Evolutionary conservation across 2,797 vertebrate species (phyloP).

Genomic region (Siniperca obscura): DNA sequence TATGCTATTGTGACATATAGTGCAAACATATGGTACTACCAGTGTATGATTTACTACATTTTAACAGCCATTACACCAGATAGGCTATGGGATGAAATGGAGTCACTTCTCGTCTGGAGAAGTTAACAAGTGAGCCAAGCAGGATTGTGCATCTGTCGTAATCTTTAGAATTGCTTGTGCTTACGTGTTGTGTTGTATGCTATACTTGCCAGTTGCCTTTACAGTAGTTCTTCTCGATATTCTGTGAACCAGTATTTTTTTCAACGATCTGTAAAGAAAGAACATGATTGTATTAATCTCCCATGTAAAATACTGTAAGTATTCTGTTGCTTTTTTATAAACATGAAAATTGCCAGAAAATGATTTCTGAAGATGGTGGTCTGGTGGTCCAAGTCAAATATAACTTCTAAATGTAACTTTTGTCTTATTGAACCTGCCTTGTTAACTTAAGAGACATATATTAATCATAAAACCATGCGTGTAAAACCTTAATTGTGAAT

Average conservation of each 20-base stretch:
- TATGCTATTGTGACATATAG: slow-evolving; percentile 14
- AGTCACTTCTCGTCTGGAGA: slow-evolving; percentile 17
- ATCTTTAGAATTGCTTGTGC: slow-evolving; percentile 54
- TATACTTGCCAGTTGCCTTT: slow-evolving; percentile 66
- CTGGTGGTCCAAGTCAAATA: slow-evolving; percentile 8
- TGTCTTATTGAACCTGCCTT: slow-evolving; percentile 36
- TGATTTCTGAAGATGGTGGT: slow-evolving; percentile 1
- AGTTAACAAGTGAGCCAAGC: slow-evolving; percentile 43
- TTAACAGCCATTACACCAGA: slow-evolving; percentile 22
- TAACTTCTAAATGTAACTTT: slow-evolving; percentile 30
- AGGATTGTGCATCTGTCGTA: slow-evolving; percentile 60
- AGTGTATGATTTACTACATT: slow-evolving; percentile 51
- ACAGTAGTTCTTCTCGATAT: slow-evolving; percentile 55
- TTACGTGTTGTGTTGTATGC: slow-evolving; percentile 54
- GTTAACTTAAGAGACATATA: slow-evolving; percentile 26
- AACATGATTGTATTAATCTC: slow-evolving; percentile 63
- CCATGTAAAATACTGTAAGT: slow-evolving; percentile 54
- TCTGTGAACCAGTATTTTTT: slow-evolving; percentile 56
- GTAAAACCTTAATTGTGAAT: slow-evolving; percentile 10
- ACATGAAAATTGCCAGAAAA: slow-evolving; percentile 3
- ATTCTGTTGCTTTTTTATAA: slow-evolving; percentile 37
- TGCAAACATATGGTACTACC: background rate
- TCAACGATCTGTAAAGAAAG: slow-evolving; percentile 50
- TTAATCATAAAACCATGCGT: slow-evolving; percentile 17
- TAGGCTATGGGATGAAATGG: slow-evolving; percentile 29